Evolutionary conservation across 2,888 invertebrate genomes (phyloP).

Genomic region (Eremobia ochroleuca): DNA sequence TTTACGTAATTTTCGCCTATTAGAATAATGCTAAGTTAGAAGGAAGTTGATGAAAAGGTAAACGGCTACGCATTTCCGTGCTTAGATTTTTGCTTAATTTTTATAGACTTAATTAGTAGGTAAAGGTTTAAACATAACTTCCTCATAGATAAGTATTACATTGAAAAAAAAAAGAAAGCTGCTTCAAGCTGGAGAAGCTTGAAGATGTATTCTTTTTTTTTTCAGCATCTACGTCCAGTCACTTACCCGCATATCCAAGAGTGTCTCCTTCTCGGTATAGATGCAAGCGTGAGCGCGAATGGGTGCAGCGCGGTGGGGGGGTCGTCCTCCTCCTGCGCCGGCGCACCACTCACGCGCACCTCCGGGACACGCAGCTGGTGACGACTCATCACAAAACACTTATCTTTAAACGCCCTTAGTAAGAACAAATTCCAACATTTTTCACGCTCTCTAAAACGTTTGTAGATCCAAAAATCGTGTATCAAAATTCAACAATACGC

Average conservation of each 20-base stretch:
- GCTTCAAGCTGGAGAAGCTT: not conserved
- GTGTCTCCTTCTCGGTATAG: conserved; percentile 92
- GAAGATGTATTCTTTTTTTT: too few relatives aligned
- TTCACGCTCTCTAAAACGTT: conserved; percentile 50
- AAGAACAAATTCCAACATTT: conserved; percentile 66
- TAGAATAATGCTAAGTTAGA: conserved; percentile 33
- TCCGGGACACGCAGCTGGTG: conserved; percentile 93
- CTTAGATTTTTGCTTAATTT: not conserved
- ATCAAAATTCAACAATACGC: conserved; percentile 66
- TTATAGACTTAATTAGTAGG: not conserved
- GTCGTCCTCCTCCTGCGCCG: conserved; percentile 86
- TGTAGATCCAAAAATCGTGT: conserved; percentile 61
- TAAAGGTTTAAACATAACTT: not conserved
- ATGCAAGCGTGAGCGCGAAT: conserved; percentile 88
- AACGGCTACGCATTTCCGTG: not conserved
- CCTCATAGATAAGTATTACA: not conserved
- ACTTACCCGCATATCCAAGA: conserved; percentile 95
- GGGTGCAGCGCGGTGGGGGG: conserved; percentile 85
- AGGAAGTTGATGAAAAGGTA: conserved; percentile 15
- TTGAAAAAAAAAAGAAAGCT: not conserved
- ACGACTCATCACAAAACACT: conserved; percentile 90
- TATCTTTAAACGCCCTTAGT: conserved; percentile 43
- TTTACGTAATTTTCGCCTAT: conserved; percentile 13
- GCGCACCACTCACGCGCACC: conserved; percentile 92
- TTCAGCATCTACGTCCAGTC: not conserved